Evolutionary conservation across 2,888 invertebrate genomes (phyloP), one percentile per base, ranked within the genome.

Genomic region (Drosophila melanosoma): DNA sequence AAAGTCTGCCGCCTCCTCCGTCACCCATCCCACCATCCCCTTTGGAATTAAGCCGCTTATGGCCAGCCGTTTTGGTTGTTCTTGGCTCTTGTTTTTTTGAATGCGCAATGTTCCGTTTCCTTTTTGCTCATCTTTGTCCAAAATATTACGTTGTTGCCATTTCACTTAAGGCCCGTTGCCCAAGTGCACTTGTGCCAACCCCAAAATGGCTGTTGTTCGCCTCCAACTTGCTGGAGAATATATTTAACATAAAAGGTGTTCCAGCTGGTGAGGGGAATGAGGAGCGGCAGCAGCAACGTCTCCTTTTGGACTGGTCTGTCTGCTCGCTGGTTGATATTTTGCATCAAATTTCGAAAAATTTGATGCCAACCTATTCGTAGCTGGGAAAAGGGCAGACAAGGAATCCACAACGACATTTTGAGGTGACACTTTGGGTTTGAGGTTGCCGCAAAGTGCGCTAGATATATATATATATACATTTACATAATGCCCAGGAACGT

Each of bases 161-260:
- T 87, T 82, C 82, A 87, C 84, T 90, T 82, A 79, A 83, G 80
- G 73, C 72, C 76, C 76, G 83, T 79, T 81, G 83, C 82, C 85
- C 86, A 89, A 90, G 90, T 89, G 87, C 92, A 91, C 91, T 92
- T 90, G 84, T 79, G 82, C 74, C 78, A 71, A 73, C 82, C 90
- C 72, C 90, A 86, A 90, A 87, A 90, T 89, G 85, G 81, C 90
- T 75, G 77, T 77, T 78, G 56, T 59, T 29, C 6, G 36, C 12
- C 36, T 36, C 10, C 51, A 42, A 40, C 57, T 56, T 40, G 12
- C 53, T 56, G 53, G 62, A 45, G 65, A 45, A 75, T 83, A 74
- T 87, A 81, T 90, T 87, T 87, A 90, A 87, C 89, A 87, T 87
- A 87, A 87, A 90, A 86, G 90, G 86, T 86, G 45, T 45, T 15